Evolutionary conservation across 2,113 vertebrate species (phyloP).

Genomic region (Eptesicus fuscus): DNA sequence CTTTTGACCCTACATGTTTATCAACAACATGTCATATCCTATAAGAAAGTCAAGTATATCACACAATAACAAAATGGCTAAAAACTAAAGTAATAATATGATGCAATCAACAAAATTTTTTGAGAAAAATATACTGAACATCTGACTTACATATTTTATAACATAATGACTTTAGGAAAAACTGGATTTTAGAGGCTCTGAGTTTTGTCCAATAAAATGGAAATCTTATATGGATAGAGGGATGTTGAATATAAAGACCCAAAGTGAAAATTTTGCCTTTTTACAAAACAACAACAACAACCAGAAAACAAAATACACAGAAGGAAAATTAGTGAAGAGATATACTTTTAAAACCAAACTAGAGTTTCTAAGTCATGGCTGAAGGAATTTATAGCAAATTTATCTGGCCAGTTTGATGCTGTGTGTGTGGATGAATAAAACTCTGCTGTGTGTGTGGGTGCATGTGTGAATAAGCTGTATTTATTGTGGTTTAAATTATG

Average conservation of each 20-base stretch:
- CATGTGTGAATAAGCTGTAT: not conserved
- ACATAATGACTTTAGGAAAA: not conserved
- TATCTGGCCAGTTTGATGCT: not conserved
- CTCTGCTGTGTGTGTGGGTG: not conserved
- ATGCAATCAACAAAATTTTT: not conserved
- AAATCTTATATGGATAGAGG: not conserved
- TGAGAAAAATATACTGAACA: not conserved
- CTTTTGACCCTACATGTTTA: not conserved
- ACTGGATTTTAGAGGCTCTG: not conserved
- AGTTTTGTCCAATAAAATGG: not conserved
- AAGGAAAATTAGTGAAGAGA: not conserved
- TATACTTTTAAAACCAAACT: not conserved
- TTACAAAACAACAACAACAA: not conserved
- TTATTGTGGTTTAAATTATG: not conserved
- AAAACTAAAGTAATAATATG: not conserved
- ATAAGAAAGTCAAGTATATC: not conserved
- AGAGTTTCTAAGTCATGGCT: not conserved
- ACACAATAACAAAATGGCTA: not conserved
- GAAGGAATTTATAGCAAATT: not conserved
- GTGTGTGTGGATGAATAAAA: not conserved
- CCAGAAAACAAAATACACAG: not conserved
- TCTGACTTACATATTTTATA: not conserved
- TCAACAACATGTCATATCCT: not conserved
- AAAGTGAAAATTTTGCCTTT: not conserved
- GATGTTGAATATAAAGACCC: not conserved